Percentiles rank a stretch among this genome's conserved stretches.
Conservation (phyloP, 2,113 vertebrate species). For the Glaucomys volans region DNA sequence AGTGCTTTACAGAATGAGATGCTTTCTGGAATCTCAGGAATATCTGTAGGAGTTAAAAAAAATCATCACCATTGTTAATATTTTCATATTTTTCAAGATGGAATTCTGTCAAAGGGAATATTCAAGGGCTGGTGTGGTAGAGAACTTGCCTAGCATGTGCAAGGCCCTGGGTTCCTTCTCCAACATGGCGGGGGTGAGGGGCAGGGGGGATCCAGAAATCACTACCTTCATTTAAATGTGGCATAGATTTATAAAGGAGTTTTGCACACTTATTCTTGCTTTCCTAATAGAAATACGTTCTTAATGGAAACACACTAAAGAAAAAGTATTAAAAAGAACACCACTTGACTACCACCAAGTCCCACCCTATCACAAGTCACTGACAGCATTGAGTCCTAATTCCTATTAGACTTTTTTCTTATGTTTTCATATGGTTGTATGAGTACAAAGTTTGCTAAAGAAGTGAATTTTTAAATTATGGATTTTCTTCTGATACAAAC, state of each 20-base stretch:
- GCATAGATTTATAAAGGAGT: not conserved
- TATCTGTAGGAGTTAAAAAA: conserved; percentile 89
- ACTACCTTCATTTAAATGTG: not conserved
- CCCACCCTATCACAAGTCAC: not conserved
- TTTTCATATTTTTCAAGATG: conserved; percentile 20
- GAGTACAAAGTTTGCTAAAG: not conserved
- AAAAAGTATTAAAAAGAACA: conserved; percentile 2
- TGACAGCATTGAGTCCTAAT: not conserved
- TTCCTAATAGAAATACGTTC: not conserved
- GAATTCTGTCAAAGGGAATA: conserved; percentile 48
- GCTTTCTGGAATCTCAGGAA: conserved; percentile 98
- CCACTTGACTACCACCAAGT: not conserved
- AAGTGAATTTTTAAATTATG: not conserved
- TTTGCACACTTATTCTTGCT: not conserved
- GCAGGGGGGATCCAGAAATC: not conserved
- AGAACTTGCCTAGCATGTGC: too few species aligned
- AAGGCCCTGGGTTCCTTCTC: too few species aligned
- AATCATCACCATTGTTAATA: conserved; percentile 32
- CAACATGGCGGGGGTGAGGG: too few species aligned
- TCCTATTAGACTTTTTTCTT: not conserved
- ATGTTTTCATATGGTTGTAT: not conserved
- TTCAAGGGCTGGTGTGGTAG: too few species aligned
- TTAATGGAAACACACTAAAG: conserved; percentile 19
- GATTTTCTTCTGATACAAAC: not conserved
- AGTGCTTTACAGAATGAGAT: conserved; percentile 98